These are phyloP conservation scores for Masnerella sp. DNA, from an alignment of 2,888 invertebrate species.

Conservation along the genomic window DNA sequence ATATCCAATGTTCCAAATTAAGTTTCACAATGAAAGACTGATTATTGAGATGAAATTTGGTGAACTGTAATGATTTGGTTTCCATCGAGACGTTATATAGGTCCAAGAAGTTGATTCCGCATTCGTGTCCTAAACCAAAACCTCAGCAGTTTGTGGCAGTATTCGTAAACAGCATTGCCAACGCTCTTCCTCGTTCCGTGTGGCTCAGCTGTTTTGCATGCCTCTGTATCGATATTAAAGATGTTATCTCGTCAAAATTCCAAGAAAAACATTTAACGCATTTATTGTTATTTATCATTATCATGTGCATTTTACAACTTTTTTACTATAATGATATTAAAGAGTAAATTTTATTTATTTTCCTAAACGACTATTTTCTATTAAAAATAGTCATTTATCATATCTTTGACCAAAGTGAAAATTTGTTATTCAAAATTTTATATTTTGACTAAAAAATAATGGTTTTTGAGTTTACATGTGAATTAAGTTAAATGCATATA, in stretches of 20 bases:
- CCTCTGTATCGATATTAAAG: background rate
- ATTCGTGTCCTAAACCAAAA: constrained; percentile 42
- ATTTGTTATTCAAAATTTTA: no score
- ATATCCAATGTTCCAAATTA: constrained; percentile 1
- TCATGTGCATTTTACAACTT: no score
- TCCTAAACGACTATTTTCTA: no score
- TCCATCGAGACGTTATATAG: constrained; percentile 22
- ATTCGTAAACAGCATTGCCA: constrained; percentile 19
- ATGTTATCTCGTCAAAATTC: background rate
- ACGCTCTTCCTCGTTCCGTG: constrained; percentile 39
- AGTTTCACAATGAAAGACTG: no score
- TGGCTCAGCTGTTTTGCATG: constrained; percentile 20
- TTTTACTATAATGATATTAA: no score
- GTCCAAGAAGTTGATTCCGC: constrained; percentile 22
- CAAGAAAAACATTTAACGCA: background rate
- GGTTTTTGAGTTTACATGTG: background rate
- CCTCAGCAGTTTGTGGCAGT: constrained; percentile 48
- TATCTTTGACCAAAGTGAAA: no score
- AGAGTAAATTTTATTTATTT: no score
- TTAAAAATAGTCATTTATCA: no score
- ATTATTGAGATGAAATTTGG: background rate
- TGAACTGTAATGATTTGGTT: constrained; percentile 14
- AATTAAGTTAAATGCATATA: background rate
- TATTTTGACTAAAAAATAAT: background rate
- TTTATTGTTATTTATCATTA: background rate